Evolutionary conservation across 2,113 vertebrate species (phyloP), one percentile per base, ranked within the genome.

Genomic region (Vicugna pacos): DNA sequence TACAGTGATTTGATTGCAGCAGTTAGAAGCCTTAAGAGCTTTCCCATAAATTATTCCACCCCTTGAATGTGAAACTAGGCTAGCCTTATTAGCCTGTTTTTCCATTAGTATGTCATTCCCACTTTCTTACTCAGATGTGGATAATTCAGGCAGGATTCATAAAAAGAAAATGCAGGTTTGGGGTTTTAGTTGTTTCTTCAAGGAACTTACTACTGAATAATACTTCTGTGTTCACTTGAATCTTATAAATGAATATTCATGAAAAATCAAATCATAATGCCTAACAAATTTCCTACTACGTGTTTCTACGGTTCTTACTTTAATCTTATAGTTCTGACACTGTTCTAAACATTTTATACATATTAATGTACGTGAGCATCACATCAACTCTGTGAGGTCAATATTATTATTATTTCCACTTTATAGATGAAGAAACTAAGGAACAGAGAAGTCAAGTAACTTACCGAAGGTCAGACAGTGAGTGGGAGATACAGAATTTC

Each of bases 1-100:
- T 95, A 96, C 62, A 98, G 97, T 96, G 92, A 96, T 98, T 98
- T 98, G 97, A 98, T 97, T 98, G 97, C 96, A 97, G 82, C 86
- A 96, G 97, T 98, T 95, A 98, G 97, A 98, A 85, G 89, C 85
- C 97, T 98, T 96, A 97, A 94, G 98, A 98, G 94, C 81, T 84
- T 98, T 96, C 87, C 11, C 94, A 97, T 98, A 98, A 98, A 98
- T 98, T 97, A 97, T 97, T 96, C 96, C 94, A 89, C 92, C 64
- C 91, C 97, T 89, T 77, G 77, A 97, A 97, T 89, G 92, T 87
- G 96, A 92, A 97, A 95, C 69, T 14, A 72, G 72, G 91, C 94
- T 83, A 97, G 83, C 65, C 82, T 89, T 97, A 97, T 96, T 96
- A 94, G 88, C 79, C 93, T 90, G 35, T 86, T 95, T 98, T 98